Evolutionary conservation across 2,113 vertebrate species (phyloP), one percentile per base, ranked within the genome.

Genomic region (Anolis carolinensis): DNA sequence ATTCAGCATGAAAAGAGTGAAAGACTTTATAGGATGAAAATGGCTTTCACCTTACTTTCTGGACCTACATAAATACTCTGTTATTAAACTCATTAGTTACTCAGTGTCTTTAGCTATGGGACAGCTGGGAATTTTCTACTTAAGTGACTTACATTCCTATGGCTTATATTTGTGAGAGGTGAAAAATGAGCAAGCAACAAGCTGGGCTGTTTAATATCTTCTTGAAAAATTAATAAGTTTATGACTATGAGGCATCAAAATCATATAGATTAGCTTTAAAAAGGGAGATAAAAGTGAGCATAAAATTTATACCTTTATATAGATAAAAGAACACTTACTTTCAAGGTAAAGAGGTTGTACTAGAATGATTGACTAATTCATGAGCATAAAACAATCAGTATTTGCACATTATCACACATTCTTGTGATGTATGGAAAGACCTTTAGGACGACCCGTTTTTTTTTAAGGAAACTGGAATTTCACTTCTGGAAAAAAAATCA

Each of bases 21-120:
- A 5, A 82, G 88, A 77, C 59, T 4, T n/a, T 48, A 1, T 48
- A 72, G 87, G 86, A 76, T 75, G 59, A 92, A 68, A 71, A n/a
- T 3, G 75, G 23, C 62, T 63, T 27, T 65, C 36, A 59, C 59
- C n/a, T 82, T 25, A 34, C 2, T 34, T 32, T 82, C 5, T 52
- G 21, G 62, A 13, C 32, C 78, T 81, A 93, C 81, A 92, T 93
- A 76, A 91, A 88, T 86, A 70, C 67, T 86, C 87, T 14, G 0
- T 73, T 91, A 92, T 93, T 93, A 92, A 92, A 90, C 94, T 92
- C 94, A 94, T 94, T 95, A 90, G 94, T 94, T 96, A 90, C 74
- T 87, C 88, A 92, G 89, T 84, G 78, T 87, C 34, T 94, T 92
- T 93, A 59, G 62, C 65, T 91, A 86, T 76, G 70, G 93, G 87